Conservation (phyloP, 23 tunicate genomes). For the Phallusia fumigata region DNA sequence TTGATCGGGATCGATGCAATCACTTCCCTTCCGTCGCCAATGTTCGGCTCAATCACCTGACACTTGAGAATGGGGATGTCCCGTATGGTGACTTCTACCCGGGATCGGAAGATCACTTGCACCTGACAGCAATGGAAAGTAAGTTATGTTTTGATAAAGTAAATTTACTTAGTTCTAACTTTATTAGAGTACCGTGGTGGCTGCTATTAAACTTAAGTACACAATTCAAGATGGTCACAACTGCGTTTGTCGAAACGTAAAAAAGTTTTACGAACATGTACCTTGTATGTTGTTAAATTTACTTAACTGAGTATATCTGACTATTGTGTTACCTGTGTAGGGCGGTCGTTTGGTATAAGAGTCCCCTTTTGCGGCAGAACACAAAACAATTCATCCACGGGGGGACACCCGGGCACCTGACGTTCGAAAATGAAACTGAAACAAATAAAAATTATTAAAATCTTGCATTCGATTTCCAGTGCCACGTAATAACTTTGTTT, state of each 20-base stretch:
- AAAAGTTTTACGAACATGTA: too few relatives aligned
- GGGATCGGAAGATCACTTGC: slow-evolving; percentile 85
- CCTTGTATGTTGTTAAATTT: too few relatives aligned
- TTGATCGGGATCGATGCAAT: slow-evolving; percentile 97
- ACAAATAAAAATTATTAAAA: too few relatives aligned
- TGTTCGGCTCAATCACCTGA: slow-evolving; percentile 96
- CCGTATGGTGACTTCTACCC: slow-evolving; percentile 61
- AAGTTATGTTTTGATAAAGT: background rate
- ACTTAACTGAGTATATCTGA: too few relatives aligned
- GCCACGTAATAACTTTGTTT: too few relatives aligned
- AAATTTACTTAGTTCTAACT: background rate
- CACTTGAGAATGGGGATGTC: slow-evolving; percentile 93
- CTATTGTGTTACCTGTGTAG: slow-evolving; percentile 71
- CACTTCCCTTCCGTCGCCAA: slow-evolving; percentile 87
- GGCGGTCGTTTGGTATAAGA: slow-evolving; percentile 87
- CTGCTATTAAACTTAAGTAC: too few relatives aligned
- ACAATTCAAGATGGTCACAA: too few relatives aligned
- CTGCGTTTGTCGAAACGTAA: too few relatives aligned
- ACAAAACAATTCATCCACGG: slow-evolving; percentile 79
- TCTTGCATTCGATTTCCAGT: too few relatives aligned
- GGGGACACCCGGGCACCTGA: slow-evolving; percentile 56
- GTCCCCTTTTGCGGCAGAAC: slow-evolving; percentile 92
- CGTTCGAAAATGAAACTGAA: slow-evolving; percentile 75
- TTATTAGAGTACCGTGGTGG: too few relatives aligned
- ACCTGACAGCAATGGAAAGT: slow-evolving; percentile 32